phyloP scores from a whole-genome alignment of 2,797 vertebrate species.

The Tapirus indicus region DNA sequence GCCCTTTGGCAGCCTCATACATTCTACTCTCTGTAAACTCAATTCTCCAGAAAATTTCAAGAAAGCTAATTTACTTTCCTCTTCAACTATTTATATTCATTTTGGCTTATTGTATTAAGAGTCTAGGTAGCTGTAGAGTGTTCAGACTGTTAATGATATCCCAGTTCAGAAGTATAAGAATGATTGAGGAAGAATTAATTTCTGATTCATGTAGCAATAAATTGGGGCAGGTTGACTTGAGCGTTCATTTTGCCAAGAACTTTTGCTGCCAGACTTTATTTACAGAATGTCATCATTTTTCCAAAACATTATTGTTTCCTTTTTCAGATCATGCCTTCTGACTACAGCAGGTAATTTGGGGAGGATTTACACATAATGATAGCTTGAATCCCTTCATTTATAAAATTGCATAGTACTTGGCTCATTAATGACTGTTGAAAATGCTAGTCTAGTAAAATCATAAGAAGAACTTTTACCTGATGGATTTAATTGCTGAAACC shows the following conservation, averaged over 20 bases:
- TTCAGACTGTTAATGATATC: conserved; percentile 73
- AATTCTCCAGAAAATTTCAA: conserved; percentile 80
- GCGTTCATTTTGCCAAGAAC: conserved; percentile 78
- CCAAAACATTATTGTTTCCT: conserved; percentile 81
- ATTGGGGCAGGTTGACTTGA: conserved; percentile 70
- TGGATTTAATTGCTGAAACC: conserved; percentile 76
- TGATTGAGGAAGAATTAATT: conserved; percentile 71
- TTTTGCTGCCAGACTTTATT: conserved; percentile 82
- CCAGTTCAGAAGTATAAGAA: conserved; percentile 73
- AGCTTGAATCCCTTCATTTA: conserved; percentile 75
- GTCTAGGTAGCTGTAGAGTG: conserved; percentile 48
- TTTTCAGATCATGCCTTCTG: conserved; percentile 75
- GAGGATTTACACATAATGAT: conserved; percentile 75
- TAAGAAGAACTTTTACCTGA: conserved; percentile 62
- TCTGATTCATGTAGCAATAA: conserved; percentile 78
- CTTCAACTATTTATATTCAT: conserved; percentile 76
- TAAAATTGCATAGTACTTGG: conserved; percentile 66
- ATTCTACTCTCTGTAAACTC: conserved; percentile 73
- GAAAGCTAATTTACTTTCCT: conserved; percentile 80
- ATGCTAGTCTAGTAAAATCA: conserved; percentile 71
- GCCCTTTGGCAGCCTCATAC: conserved; percentile 58
- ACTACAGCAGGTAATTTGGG: conserved; percentile 70
- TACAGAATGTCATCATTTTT: conserved; percentile 83
- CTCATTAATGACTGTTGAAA: conserved; percentile 74
- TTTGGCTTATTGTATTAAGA: conserved; percentile 81